A percentile compares a stretch with the other conserved stretches of the same genome.
Evolutionary conservation across 2,888 invertebrate genomes (phyloP).

Genomic region (Steinernema hermaphroditum): DNA sequence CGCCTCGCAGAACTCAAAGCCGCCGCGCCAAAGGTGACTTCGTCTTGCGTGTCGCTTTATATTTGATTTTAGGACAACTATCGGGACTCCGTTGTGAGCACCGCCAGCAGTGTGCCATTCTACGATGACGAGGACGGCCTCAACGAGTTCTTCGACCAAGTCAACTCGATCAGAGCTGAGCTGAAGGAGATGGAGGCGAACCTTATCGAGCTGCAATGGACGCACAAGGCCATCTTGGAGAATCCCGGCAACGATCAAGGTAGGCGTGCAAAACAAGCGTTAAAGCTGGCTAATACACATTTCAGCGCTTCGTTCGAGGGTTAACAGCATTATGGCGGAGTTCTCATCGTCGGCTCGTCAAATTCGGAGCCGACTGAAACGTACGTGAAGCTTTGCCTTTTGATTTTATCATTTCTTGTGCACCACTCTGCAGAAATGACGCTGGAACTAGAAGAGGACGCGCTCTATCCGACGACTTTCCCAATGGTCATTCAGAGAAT

Average conservation of each 20-base stretch:
- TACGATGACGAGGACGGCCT: slow-evolving; percentile 2
- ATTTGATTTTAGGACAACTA: background rate
- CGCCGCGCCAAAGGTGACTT: background rate
- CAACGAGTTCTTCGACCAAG: slow-evolving; percentile 7
- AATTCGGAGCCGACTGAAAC: background rate
- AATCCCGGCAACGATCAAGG: slow-evolving; percentile 8
- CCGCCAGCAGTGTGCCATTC: slow-evolving; percentile 3
- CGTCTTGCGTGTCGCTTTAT: background rate
- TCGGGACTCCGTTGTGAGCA: slow-evolving; percentile 2
- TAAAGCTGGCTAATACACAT: too few relatives aligned
- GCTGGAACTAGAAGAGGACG: background rate
- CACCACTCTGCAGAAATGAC: slow-evolving; percentile 9
- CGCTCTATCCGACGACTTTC: background rate
- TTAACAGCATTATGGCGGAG: slow-evolving; percentile 1
- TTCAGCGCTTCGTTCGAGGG: background rate
- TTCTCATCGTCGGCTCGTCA: background rate
- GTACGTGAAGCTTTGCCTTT: too few relatives aligned
- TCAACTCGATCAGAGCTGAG: background rate
- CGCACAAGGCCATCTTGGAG: slow-evolving; percentile 15
- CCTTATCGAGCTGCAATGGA: slow-evolving; percentile 1
- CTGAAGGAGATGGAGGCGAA: slow-evolving; percentile 17
- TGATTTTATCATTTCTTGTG: too few relatives aligned
- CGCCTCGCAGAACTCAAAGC: background rate
- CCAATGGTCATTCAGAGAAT: background rate
- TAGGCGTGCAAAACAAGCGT: background rate